Conservation (phyloP, 2,113 vertebrate species). For the Mus spicilegus region DNA sequence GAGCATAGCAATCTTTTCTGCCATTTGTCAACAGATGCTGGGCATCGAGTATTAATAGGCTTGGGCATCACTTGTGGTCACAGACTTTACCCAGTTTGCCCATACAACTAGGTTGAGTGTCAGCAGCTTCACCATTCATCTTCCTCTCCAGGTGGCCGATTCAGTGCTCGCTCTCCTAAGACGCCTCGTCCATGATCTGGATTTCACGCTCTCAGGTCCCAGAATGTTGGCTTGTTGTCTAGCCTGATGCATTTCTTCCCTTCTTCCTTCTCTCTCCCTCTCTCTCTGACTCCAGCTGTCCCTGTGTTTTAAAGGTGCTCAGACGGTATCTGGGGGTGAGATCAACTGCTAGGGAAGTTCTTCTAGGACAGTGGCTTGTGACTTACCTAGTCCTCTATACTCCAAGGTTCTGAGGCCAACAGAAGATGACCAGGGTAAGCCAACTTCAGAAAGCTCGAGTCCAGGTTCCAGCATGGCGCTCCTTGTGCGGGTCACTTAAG, state of each 20-base stretch:
- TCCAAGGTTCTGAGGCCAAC: not conserved
- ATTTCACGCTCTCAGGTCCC: not conserved
- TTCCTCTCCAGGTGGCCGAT: not conserved
- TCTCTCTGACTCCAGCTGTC: not conserved
- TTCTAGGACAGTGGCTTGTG: not conserved
- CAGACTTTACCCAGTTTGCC: not conserved
- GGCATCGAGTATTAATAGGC: not conserved
- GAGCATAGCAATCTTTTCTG: not conserved
- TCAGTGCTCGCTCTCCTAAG: not conserved
- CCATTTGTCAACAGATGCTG: not conserved
- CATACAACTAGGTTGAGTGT: not conserved
- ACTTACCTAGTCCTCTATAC: not conserved
- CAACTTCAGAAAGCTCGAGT: not conserved
- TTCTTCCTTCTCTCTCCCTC: not conserved
- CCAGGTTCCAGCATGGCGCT: not conserved
- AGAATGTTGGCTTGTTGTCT: not conserved
- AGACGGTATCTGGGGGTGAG: not conserved
- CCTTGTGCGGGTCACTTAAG: not conserved
- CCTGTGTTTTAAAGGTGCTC: not conserved
- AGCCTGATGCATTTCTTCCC: not conserved
- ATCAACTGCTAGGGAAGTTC: not conserved
- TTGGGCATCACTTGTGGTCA: conserved; percentile 14
- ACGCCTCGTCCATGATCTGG: not conserved
- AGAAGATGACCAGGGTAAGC: not conserved
- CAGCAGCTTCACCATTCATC: not conserved